Evolutionary conservation across 2,888 invertebrate species (phyloP), one percentile per base, ranked within the genome.

Genomic region (Agrotis exclamationis): DNA sequence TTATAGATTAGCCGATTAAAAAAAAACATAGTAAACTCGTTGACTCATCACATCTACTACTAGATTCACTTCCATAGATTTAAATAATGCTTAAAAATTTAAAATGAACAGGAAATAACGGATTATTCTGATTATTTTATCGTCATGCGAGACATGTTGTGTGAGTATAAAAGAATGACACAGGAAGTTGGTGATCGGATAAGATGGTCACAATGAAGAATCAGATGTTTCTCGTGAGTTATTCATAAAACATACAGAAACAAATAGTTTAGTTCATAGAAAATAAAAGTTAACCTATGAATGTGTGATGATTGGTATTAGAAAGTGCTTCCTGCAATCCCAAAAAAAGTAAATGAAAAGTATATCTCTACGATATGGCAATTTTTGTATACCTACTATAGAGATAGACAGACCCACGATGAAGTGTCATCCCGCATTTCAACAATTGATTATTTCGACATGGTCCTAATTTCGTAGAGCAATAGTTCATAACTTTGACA

Each of bases 171-270:
- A 73, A 51, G 63, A 57, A 53, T 59, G 62, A 63, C 59, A 68
- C 64, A 59, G 79, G 82, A 81, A 67, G 50, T 56, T 47, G 11
- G 20, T 69, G 20, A 56, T 68, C 16, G 47, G 54, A 71, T 65
- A 60, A 62, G 63, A 65, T 63, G 47, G 18, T 51, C 50, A 51
- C 44, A n/a, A 22, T 39, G 13, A 53, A n/a, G 16, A 58, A 24
- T 39, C 14, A 53, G 5, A 53, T 44, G 11, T 20, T 28, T 53
- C n/a, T 44, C 47, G 2, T 3, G 16, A 53, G 39, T 9, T 24
- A 48, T n/a, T 24, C 6, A 1, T 14, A 14, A 16, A 47, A 48
- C 51, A 22, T 44, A n/a, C 13, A 45, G 33, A n/a, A 39, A 33
- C 3, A 3, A 11, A 6, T 22, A 11, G n/a, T 20, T 33, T 9